Percentiles rank a stretch among this genome's conserved stretches.
Conservation (phyloP, 2,113 vertebrate species). For the Nothocercus julius region DNA sequence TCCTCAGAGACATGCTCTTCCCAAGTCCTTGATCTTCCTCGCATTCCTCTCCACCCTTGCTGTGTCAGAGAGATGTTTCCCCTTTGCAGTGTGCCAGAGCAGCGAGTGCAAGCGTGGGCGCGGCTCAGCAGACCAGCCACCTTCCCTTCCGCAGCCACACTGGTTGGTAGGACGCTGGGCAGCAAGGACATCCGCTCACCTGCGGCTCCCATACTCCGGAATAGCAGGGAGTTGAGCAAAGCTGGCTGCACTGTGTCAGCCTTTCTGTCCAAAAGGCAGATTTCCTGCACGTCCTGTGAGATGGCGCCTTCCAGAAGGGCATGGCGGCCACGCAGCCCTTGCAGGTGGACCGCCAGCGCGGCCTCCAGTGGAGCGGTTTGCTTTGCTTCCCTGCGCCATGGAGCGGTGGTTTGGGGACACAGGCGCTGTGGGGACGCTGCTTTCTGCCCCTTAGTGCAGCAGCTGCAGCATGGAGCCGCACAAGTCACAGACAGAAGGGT, state of each 20-base stretch:
- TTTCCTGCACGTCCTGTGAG: constrained; percentile 69
- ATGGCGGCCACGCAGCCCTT: not conserved
- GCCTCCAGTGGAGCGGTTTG: not conserved
- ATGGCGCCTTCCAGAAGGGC: constrained; percentile 63
- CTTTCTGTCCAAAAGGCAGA: constrained; percentile 62
- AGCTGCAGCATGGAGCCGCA: not conserved
- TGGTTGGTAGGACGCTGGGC: not conserved
- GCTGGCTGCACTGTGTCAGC: constrained; percentile 30
- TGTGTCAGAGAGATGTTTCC: not conserved
- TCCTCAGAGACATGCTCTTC: not conserved
- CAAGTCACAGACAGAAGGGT: not conserved
- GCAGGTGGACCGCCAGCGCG: not conserved
- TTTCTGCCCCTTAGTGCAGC: not conserved
- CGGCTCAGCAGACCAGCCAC: not conserved
- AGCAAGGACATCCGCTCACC: not conserved
- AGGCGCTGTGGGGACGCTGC: not conserved
- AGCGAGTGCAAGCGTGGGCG: not conserved
- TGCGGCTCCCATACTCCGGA: not conserved
- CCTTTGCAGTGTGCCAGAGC: not conserved
- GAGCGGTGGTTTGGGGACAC: not conserved
- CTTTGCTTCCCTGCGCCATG: not conserved
- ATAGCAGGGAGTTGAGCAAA: constrained; percentile 21
- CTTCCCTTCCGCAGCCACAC: not conserved
- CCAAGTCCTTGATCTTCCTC: not conserved
- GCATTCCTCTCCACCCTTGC: not conserved